Evolutionary conservation across 2,113 vertebrate genomes (phyloP).

Genomic region (Sinocyclocheilus grahami): DNA sequence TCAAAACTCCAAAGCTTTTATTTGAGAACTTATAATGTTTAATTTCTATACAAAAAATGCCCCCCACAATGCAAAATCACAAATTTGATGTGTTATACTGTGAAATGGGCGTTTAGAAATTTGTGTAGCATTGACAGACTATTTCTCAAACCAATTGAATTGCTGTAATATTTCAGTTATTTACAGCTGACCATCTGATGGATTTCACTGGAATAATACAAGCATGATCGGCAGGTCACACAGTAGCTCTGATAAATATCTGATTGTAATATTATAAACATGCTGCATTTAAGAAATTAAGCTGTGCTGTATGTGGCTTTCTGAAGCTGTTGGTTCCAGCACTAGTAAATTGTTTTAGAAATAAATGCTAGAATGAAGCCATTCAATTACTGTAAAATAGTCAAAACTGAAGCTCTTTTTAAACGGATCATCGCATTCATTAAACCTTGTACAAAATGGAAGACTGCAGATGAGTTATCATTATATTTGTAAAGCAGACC

Average conservation of each 20-base stretch:
- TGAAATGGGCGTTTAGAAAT: background rate
- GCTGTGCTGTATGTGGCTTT: background rate
- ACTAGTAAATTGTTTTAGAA: background rate
- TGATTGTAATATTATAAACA: background rate
- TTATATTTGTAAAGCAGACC: background rate
- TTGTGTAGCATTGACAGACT: background rate
- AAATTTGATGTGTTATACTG: background rate
- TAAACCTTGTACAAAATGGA: slow-evolving; percentile 3
- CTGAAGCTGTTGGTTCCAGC: background rate
- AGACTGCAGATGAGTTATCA: background rate
- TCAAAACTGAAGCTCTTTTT: background rate
- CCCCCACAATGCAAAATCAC: background rate
- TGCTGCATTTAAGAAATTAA: background rate
- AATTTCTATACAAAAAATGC: slow-evolving; percentile 35
- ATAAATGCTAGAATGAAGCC: background rate
- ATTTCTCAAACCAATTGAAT: background rate
- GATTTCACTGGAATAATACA: background rate
- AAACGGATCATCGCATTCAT: background rate
- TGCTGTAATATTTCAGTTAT: background rate
- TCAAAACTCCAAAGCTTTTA: slow-evolving; percentile 24
- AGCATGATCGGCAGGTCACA: background rate
- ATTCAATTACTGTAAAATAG: background rate
- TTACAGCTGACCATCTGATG: background rate
- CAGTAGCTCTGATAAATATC: background rate
- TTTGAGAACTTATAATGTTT: background rate